These are phyloP conservation scores for Neodontobutis hainanensis DNA, from an alignment of 2,113 vertebrate genomes.

Conservation along the genomic window DNA sequence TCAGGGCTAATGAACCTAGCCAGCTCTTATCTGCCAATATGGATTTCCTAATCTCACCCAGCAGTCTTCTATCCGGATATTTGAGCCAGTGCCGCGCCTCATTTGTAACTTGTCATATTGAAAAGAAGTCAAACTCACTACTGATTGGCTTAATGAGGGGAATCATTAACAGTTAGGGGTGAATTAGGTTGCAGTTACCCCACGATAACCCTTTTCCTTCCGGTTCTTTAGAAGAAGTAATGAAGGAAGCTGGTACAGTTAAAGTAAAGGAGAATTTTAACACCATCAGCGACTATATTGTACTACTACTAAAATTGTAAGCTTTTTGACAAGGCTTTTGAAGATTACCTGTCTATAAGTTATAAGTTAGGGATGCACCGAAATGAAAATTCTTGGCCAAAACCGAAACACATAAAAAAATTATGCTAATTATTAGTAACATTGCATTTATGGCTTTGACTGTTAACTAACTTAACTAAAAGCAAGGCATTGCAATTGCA, in stretches of 20 bases:
- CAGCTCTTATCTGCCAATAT: constrained; percentile 61
- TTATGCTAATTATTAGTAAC: too few species aligned
- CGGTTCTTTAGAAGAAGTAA: not conserved
- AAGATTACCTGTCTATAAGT: too few species aligned
- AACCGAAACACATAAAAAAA: too few species aligned
- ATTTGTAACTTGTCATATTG: constrained; percentile 56
- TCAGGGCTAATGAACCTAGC: constrained; percentile 55
- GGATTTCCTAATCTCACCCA: constrained; percentile 56
- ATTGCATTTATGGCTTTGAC: too few species aligned
- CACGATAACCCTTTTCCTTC: constrained; percentile 8
- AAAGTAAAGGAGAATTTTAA: not conserved
- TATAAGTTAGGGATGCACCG: too few species aligned
- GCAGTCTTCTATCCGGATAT: constrained; percentile 32
- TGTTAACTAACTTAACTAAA: too few species aligned
- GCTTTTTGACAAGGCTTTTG: too few species aligned
- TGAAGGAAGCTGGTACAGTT: not conserved
- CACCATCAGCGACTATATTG: too few species aligned
- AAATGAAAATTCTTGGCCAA: too few species aligned
- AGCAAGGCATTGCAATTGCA: too few species aligned
- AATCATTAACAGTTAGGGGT: constrained; percentile 56
- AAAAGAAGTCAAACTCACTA: constrained; percentile 55
- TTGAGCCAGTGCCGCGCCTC: constrained; percentile 33
- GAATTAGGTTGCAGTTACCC: constrained; percentile 45
- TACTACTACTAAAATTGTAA: too few species aligned
- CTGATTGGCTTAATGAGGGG: constrained; percentile 59